These are phyloP conservation scores for Seriola aureovittata DNA, from an alignment of 2,113 vertebrate species.

Conservation along the genomic window DNA sequence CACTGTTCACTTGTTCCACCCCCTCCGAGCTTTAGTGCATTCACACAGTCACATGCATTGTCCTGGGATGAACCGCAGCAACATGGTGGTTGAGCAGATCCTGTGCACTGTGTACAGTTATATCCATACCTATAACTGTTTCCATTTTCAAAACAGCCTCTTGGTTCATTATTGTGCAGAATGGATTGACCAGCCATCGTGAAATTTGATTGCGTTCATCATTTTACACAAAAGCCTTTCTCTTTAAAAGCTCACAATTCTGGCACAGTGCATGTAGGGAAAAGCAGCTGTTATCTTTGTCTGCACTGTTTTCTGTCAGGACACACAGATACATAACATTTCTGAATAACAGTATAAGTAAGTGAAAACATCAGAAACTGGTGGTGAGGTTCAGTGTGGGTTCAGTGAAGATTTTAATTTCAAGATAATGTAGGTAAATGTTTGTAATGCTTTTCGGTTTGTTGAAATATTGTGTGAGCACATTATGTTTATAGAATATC, in stretches of 20 bases:
- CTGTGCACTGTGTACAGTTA: conserved; percentile 10
- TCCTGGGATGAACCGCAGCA: conserved; percentile 68
- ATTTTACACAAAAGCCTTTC: background rate
- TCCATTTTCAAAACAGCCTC: background rate
- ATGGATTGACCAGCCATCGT: background rate
- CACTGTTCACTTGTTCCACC: conserved; percentile 52
- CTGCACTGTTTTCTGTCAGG: background rate
- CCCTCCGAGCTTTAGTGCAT: conserved; percentile 58
- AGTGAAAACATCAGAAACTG: conserved; percentile 1
- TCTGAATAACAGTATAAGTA: background rate
- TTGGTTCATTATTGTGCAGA: background rate
- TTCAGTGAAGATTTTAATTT: background rate
- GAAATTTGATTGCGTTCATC: background rate
- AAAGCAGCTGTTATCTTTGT: conserved; percentile 20
- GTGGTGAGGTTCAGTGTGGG: background rate
- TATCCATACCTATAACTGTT: background rate
- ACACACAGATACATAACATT: background rate
- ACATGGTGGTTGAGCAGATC: conserved; percentile 31
- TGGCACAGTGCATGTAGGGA: background rate
- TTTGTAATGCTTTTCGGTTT: background rate
- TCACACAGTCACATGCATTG: conserved; percentile 70
- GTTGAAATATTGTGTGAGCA: background rate
- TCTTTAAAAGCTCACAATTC: background rate
- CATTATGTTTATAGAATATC: background rate
- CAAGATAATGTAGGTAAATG: background rate